These are phyloP conservation scores for Folsomia manolachei DNA, from an alignment of 2,888 invertebrate genomes.

Conservation along the genomic window DNA sequence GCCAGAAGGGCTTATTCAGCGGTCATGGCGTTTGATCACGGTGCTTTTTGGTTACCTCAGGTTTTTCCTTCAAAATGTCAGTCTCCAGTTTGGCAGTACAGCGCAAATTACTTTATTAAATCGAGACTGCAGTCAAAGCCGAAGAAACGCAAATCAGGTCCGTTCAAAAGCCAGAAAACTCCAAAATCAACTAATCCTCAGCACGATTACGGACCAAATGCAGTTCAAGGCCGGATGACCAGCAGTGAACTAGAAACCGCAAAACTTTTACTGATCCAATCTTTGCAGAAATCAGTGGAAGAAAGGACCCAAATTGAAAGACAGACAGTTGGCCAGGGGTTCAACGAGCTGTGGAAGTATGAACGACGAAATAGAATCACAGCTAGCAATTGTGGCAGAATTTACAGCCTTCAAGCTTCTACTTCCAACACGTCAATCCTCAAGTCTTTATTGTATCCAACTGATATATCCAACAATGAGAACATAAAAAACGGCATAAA, in stretches of 20 bases:
- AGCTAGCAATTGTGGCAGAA: slow-evolving; percentile 1
- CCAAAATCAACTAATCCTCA: neutral
- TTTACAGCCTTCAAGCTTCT: neutral
- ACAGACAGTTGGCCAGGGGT: slow-evolving; percentile 4
- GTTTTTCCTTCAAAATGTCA: neutral
- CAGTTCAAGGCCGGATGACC: neutral
- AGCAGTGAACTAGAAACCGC: neutral
- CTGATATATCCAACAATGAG: slow-evolving; percentile 9
- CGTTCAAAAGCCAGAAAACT: neutral
- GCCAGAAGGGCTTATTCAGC: neutral
- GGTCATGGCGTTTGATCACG: neutral
- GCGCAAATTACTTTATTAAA: neutral
- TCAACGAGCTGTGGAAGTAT: neutral
- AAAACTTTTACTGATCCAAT: neutral
- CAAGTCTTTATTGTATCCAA: slow-evolving; percentile 8
- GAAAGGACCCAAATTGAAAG: neutral
- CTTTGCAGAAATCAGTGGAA: neutral
- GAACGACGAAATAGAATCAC: slow-evolving; percentile 9
- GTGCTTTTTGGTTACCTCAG: slow-evolving; percentile 7
- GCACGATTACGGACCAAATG: neutral
- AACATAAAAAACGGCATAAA: slow-evolving; percentile 14
- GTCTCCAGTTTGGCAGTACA: neutral
- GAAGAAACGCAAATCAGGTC: neutral
- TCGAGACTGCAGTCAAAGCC: neutral
- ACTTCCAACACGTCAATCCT: slow-evolving; percentile 47